Conservation (phyloP, 2,797 vertebrate species). For the Ataeniobius toweri region DNA sequence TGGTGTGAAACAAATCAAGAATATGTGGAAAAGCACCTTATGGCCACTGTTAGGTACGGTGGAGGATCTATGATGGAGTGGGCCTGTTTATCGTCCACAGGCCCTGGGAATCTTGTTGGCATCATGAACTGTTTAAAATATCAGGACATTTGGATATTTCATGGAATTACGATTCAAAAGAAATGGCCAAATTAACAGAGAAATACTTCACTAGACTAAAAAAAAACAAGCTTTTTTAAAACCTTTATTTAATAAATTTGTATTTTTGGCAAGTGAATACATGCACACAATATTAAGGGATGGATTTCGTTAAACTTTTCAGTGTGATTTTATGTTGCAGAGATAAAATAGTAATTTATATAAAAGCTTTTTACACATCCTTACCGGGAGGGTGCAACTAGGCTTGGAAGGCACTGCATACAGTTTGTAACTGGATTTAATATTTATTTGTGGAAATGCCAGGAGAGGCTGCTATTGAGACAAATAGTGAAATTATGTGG, state of each 20-base stretch:
- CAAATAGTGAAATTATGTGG: slow-evolving; percentile 32
- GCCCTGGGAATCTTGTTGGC: no score
- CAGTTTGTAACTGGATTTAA: background rate
- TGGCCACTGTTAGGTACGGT: no score
- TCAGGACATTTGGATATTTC: no score
- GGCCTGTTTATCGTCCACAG: no score
- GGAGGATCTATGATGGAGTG: no score
- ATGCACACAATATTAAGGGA: background rate
- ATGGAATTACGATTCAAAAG: no score
- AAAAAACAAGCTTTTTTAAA: no score
- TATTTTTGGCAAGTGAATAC: background rate
- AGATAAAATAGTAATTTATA: background rate
- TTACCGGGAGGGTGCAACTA: background rate
- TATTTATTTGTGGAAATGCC: slow-evolving; percentile 4
- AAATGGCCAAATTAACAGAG: no score
- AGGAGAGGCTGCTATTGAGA: background rate
- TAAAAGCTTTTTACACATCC: background rate
- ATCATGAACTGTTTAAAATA: no score
- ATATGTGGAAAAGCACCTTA: no score
- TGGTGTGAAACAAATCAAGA: no score
- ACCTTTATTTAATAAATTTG: background rate
- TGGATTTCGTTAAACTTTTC: background rate
- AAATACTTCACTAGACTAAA: no score
- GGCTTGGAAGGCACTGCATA: background rate
- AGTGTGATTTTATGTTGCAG: background rate